Evolutionary conservation across 30 jellyfish, hydroid and myxozoan genomes (phyloP).

Genomic region (Nemopilema nomurai): DNA sequence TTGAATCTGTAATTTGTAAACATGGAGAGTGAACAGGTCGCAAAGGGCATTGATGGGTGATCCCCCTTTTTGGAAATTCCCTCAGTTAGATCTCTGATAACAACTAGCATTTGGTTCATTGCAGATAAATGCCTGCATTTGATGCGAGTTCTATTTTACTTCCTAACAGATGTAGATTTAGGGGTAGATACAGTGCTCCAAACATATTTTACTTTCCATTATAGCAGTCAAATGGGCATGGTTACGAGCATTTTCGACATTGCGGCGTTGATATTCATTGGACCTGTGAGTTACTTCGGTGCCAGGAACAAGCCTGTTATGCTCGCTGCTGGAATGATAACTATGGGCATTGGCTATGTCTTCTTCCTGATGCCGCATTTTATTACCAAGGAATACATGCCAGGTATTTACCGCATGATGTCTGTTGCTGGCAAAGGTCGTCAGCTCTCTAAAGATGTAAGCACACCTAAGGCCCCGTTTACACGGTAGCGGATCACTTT

Average conservation of each 20-base stretch:
- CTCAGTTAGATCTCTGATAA: too few species aligned
- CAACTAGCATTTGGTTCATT: too few species aligned
- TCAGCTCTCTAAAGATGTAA: not conserved
- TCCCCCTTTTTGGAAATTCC: too few species aligned
- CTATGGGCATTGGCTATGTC: conserved; percentile 72
- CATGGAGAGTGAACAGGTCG: too few species aligned
- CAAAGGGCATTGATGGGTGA: too few species aligned
- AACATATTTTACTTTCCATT: not conserved
- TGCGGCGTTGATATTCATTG: conserved; percentile 57
- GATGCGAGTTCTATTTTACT: too few species aligned
- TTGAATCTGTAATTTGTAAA: too few species aligned
- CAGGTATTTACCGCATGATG: conserved; percentile 45
- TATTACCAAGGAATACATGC: conserved; percentile 40
- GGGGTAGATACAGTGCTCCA: not conserved
- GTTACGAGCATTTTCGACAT: conserved; percentile 60
- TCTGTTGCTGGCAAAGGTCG: not conserved
- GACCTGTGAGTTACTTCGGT: conserved; percentile 73
- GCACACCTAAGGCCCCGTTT: not conserved
- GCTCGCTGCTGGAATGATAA: conserved; percentile 58
- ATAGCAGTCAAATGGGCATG: conserved; percentile 63
- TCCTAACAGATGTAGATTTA: not conserved
- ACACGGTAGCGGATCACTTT: not conserved
- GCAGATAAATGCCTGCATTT: too few species aligned
- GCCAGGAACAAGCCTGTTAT: conserved; percentile 42
- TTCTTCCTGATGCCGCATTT: conserved; percentile 63